phyloP scores from a whole-genome alignment of 2,888 invertebrate species.

The Noctua comes region DNA sequence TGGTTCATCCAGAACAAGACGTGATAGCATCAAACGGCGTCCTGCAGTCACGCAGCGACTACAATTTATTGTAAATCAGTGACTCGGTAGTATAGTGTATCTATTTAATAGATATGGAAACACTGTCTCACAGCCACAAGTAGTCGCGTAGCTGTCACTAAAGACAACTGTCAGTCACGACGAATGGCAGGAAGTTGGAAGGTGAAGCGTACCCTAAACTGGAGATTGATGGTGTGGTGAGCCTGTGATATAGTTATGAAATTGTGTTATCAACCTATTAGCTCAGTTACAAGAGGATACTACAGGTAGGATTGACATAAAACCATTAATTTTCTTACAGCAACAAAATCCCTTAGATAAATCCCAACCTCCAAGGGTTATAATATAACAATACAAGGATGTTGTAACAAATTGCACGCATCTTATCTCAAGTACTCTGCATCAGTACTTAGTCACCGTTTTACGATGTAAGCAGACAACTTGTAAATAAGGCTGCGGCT shows the following conservation, averaged over 20 bases:
- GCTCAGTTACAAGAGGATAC: too few relatives aligned
- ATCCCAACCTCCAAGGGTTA: conserved; percentile 7
- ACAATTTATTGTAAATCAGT: background rate
- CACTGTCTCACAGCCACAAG: too few relatives aligned
- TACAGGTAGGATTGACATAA: background rate
- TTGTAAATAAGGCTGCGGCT: conserved; percentile 47
- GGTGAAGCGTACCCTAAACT: too few relatives aligned
- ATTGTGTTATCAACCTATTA: too few relatives aligned
- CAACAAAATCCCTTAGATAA: background rate
- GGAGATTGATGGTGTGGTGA: too few relatives aligned
- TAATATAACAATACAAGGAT: conserved; percentile 33
- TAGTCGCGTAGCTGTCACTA: too few relatives aligned
- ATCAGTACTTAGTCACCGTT: conserved; percentile 58
- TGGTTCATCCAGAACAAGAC: background rate
- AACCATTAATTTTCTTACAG: conserved; percentile 8
- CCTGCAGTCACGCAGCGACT: background rate
- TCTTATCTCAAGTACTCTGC: conserved; percentile 40
- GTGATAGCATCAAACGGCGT: background rate
- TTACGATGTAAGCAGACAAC: conserved; percentile 41
- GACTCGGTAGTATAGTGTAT: background rate
- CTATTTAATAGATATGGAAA: too few relatives aligned
- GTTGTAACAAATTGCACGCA: conserved; percentile 29
- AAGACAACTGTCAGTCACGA: too few relatives aligned
- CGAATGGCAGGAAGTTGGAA: too few relatives aligned
- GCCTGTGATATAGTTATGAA: too few relatives aligned